Base-by-base conservation (phyloP, 2,888 invertebrate genomes). In the Polymixis flavicincta region DNA sequence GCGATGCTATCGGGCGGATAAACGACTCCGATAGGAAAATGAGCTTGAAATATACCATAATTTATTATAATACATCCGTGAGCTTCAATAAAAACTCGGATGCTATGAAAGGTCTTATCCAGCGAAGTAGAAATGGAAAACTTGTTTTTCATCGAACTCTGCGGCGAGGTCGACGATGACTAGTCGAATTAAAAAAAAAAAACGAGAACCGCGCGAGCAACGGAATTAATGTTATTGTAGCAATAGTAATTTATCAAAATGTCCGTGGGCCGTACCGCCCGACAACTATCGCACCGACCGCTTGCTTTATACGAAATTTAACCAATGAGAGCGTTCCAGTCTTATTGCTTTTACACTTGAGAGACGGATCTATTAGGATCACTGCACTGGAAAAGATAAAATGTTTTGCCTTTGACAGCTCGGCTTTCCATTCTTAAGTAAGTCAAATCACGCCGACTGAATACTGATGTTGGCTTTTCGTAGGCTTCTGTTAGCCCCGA, bases 191-290 rank as follows among this genome's bases (percentile, higher is more conserved):
- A 90, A 82, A 91, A 93, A 94, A 93, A 93, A 94, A 93, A 66
- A 89, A 89, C 85, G 91, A 88, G 92, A 91, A 89, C 88, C 89
- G 88, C 88, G 87, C 89, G 86, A 87, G 87, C 87, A 89, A 89
- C 86, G 89, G 89, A 93, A 93, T 91, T 89, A 93, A 93, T 93
- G 93, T 93, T 94, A 95, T 95, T 95, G 93, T 94, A 90, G 89
- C 90, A 89, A 92, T 91, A 91, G 93, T 93, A 93, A 95, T 96
- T 95, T 95, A 95, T 95, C 95, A 96, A 95, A 94, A 94, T 88
- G 94, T 94, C 94, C 87, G 76, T 75, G 71, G 93, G 94, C 93
- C 87, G 78, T 70, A 76, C 80, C 80, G 86, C 85, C 82, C 74
- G 85, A 85, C 83, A 88, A 89, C 90, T 89, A 90, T 89, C 87